These are phyloP conservation scores for Axis porcinus DNA, from an alignment of 2,113 vertebrate genomes.

Conservation along the genomic window DNA sequence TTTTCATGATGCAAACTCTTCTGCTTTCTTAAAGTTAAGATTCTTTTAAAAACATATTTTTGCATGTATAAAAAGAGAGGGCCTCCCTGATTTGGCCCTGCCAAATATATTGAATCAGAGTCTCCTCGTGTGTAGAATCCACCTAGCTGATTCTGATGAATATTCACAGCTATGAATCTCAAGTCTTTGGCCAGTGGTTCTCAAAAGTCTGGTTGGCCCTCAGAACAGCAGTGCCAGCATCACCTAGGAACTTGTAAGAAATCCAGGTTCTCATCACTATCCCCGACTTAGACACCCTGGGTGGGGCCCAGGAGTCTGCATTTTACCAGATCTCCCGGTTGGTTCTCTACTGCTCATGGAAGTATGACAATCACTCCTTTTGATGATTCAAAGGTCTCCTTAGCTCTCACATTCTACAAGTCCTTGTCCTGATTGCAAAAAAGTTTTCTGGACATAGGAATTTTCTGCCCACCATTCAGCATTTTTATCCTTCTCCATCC, in stretches of 20 bases:
- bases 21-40: not conserved
- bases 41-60: not conserved
- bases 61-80: not conserved
- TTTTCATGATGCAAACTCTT: not conserved
- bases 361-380: not conserved
- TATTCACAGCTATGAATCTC: not conserved
- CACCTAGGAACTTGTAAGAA: not conserved
- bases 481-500: not conserved
- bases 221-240: not conserved
- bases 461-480: not conserved
- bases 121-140: not conserved
- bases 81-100: not conserved
- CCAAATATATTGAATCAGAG: not conserved
- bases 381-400: not conserved
- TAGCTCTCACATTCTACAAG: not conserved
- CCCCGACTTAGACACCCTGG: not conserved
- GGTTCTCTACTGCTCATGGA: not conserved
- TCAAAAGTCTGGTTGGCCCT: not conserved
- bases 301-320: not conserved
- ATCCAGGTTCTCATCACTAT: not conserved
- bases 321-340: not conserved
- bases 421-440: not conserved
- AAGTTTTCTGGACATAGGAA: not conserved
- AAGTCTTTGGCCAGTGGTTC: not conserved
- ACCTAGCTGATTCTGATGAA: not conserved